Percentiles rank a stretch among this genome's conserved stretches.
Conservation (phyloP, 2,113 vertebrate genomes). For the Synchiropus splendidus region DNA sequence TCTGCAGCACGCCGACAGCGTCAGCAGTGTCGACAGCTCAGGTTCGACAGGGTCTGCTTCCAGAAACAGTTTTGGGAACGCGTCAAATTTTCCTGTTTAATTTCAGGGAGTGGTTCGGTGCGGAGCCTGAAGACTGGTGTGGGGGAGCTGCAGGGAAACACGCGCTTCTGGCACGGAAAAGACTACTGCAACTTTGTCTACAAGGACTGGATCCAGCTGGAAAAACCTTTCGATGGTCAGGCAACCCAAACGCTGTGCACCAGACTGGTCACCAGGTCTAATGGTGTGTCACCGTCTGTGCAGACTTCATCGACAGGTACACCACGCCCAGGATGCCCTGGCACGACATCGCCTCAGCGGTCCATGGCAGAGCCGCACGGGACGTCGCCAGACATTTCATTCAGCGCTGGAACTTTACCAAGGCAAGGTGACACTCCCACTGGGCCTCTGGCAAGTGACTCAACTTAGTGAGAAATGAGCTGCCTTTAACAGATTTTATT, state of each 20-base stretch:
- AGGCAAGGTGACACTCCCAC: constrained; percentile 57
- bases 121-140: constrained; percentile 80
- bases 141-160: constrained; percentile 86
- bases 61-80: not conserved
- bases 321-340: constrained; percentile 93
- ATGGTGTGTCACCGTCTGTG: not conserved
- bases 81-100: constrained; percentile 1
- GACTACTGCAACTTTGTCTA: constrained; percentile 97
- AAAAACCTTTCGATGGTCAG: constrained; percentile 67
- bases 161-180: constrained; percentile 94
- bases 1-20: constrained; percentile 74
- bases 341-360: constrained; percentile 88
- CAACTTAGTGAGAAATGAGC: not conserved
- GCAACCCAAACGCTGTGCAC: not conserved
- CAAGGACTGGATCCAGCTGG: constrained; percentile 91
- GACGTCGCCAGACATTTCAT: constrained; percentile 94
- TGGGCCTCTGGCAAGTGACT: no score
- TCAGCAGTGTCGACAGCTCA: constrained; percentile 80
- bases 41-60: constrained; percentile 25
- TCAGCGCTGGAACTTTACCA: constrained; percentile 98
- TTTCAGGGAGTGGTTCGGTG: constrained; percentile 76
- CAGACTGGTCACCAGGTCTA: not conserved
- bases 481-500: not conserved
- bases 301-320: constrained; percentile 94
- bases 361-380: constrained; percentile 83